Base-by-base conservation (phyloP, 2,888 invertebrate genomes). In the Drosophila neutralis region DNA sequence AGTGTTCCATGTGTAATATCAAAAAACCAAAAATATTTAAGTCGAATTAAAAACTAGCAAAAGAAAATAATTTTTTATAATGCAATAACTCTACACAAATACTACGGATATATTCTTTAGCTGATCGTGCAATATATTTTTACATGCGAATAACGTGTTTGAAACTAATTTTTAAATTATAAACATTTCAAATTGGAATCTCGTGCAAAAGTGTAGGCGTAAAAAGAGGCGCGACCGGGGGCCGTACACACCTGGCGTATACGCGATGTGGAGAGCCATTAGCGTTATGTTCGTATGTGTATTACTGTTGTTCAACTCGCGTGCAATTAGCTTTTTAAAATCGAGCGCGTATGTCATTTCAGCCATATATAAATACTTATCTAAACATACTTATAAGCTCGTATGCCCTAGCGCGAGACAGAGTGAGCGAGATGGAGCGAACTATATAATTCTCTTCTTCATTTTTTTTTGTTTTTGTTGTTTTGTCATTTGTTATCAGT, bases 61-160 rank as follows among this genome's bases (percentile, higher is more conserved):
- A 7, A 15, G 21, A 11, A 21, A 31, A 15, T 11, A 18, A n/a
- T 42, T 21, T 18, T 27, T 40, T 10, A 13, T 1, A n/a, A 21
- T 52, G 21, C 13, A 51, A 51, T 51, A 51, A 27, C 18, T 54
- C n/a, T 52, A 65, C 29, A 63, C 36, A 45, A 56, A 69, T 24
- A 59, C 24, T 59, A 66, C 31, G 63, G 36, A 56, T 42, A 63
- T 68, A 79, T 80, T 52, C 70, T 76, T 62, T 76, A 77, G 48
- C 71, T 71, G 78, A 72, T 48, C 64, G 84, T 84, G 84, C 83
- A 89, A 89, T 80, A 89, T 84, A 84, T 78, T 88, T 84, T 84
- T 74, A 81, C 76, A 80, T 82, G 73, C 33, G 69, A 80, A 63
- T 73, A 69, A 70, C 76, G 70, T 84, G 84, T 67, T 73, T 78